Evolutionary conservation across 2,797 vertebrate genomes (phyloP), one percentile per base, ranked within the genome.

Genomic region (Lemur catta): DNA sequence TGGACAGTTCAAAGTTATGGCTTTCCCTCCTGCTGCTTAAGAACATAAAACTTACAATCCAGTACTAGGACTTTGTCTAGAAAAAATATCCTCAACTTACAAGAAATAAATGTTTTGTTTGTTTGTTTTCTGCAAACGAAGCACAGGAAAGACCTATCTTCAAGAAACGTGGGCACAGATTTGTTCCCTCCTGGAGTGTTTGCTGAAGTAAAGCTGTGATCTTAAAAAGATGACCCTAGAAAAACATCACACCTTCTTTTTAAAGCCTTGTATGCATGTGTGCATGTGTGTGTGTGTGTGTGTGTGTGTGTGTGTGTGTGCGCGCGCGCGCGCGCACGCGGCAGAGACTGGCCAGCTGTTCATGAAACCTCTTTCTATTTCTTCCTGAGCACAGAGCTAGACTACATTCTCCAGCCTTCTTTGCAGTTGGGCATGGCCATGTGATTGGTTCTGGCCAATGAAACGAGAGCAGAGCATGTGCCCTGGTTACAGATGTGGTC

Each of bases 41-140:
- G 72, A 96, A 43, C 15, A 75, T 61, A 86, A 80, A 95, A 86
- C 7, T 50, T 50, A 92, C 46, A 82, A 65, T 38, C 35, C 28
- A 30, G 79, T 52, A 72, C 65, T 20, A 84, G 20, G 38, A 3
- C 13, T 92, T 95, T 59, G 33, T 84, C 48, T 86, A 84, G 79
- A 61, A 59, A 96, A 75, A 86, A 35, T 35, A 33, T 59, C 61
- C 22, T 85, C 87, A 92, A 69, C 48, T 43, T 2, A 50, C 61
- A 67, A 63, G 35, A 78, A 82, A 91, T 33, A 75, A 82, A 89
- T 38, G 38, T 75, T 80, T 61, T 92, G 43, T 92, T 92, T 87
- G 46, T 63, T 96, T 96, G 87, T 38, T 95, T 93, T 75, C 75
- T 79, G 50, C 50, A 52, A 61, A n/a, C 43, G 43, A 94, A 85